Conservation (phyloP, 1,140 invertebrate species). For the Sogatella furcifera region DNA sequence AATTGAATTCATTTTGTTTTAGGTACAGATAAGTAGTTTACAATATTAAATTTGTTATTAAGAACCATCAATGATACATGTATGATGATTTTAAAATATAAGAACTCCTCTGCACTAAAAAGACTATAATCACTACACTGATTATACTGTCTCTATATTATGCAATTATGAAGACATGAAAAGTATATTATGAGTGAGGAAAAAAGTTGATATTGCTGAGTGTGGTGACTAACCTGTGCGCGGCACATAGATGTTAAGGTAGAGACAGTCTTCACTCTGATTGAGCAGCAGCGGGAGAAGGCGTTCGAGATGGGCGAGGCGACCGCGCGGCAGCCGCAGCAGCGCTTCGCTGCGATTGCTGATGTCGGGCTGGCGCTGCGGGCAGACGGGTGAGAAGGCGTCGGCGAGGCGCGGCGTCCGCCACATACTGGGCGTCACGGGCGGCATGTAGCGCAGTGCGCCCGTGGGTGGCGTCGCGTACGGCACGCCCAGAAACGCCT, state of each 20-base stretch:
- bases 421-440: conserved; percentile 83
- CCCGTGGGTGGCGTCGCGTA: conserved; percentile 78
- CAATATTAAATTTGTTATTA: no score
- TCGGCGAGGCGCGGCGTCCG: conserved; percentile 68
- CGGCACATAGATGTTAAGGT: conserved; percentile 92
- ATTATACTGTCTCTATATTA: no score
- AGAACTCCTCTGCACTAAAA: no score
- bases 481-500: conserved; percentile 89
- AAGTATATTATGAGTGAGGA: no score
- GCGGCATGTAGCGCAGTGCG: conserved; percentile 80
- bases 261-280: conserved; percentile 94
- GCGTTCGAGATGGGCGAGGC: conserved; percentile 68
- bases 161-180: no score
- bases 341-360: conserved; percentile 59
- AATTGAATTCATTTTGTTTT: no score
- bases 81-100: no score
- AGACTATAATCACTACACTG: no score
- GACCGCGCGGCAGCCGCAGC: conserved; percentile 60
- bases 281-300: conserved; percentile 71
- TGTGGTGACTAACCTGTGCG: conserved; percentile 50
- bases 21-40: no score
- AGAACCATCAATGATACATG: no score
- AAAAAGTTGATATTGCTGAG: no score
- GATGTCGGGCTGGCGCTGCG: conserved; percentile 64
- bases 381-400: conserved; percentile 76